Conservation (phyloP, 1,140 invertebrate species). For the Trichonephila clavata region DNA sequence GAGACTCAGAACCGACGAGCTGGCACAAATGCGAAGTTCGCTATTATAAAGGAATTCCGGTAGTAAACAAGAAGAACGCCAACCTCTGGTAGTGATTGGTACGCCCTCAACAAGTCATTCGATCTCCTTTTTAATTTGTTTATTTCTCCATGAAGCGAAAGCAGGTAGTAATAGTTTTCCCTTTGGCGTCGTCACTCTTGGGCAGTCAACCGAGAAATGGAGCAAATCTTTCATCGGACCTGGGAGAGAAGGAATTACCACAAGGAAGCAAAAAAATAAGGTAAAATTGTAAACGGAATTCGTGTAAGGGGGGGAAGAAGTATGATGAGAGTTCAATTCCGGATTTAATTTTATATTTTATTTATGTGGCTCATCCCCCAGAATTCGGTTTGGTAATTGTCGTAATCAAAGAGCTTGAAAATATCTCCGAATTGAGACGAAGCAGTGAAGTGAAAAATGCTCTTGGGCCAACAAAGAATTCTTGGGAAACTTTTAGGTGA, state of each 20-base stretch:
- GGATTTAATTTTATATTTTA: neutral
- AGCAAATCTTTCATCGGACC: slow-evolving; percentile 38
- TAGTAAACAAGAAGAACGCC: slow-evolving; percentile 48
- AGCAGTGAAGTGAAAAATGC: neutral
- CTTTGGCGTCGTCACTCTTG: slow-evolving; percentile 23
- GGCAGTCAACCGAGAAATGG: slow-evolving; percentile 54
- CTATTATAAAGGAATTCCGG: slow-evolving; percentile 47
- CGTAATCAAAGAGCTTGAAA: neutral
- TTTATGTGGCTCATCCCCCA: neutral
- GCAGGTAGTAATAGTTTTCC: slow-evolving; percentile 41
- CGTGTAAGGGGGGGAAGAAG: slow-evolving; percentile 30
- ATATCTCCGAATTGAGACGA: neutral
- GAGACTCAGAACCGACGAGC: neutral
- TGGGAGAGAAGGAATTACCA: neutral
- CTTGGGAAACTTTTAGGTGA: neutral
- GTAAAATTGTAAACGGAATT: slow-evolving; percentile 22
- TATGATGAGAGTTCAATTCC: slow-evolving; percentile 11
- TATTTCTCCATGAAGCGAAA: slow-evolving; percentile 43
- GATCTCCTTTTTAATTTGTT: slow-evolving; percentile 37
- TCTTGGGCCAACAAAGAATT: neutral
- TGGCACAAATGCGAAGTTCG: neutral
- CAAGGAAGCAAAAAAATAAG: neutral
- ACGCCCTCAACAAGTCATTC: slow-evolving; percentile 35
- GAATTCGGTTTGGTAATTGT: neutral
- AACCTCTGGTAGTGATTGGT: slow-evolving; percentile 55